phyloP scores from a whole-genome alignment of 2,888 invertebrate genomes.

The Monochamus alternatus region DNA sequence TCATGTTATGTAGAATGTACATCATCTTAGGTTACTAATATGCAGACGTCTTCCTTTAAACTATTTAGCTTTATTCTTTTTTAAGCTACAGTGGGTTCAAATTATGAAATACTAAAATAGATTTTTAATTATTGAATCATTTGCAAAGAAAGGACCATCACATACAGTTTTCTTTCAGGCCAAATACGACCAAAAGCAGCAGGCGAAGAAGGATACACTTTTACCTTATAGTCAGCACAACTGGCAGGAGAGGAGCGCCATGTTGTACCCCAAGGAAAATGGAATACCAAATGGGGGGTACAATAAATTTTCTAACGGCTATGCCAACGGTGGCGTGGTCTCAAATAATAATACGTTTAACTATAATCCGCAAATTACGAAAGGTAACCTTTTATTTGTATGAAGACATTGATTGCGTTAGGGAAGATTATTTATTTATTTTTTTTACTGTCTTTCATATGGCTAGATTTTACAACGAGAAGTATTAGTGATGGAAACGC shows the following conservation, averaged over 20 bases:
- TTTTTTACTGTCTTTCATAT: background rate
- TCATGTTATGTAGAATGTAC: too few relatives aligned
- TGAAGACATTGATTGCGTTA: constrained; percentile 40
- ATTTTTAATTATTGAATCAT: too few relatives aligned
- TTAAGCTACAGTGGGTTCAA: too few relatives aligned
- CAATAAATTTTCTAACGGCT: constrained; percentile 55
- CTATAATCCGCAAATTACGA: constrained; percentile 61
- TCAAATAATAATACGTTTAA: constrained; percentile 62
- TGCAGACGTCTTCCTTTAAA: too few relatives aligned
- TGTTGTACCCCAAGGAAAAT: constrained; percentile 72
- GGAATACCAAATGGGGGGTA: constrained; percentile 48
- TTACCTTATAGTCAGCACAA: constrained; percentile 73
- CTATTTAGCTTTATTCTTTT: too few relatives aligned
- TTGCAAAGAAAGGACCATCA: too few relatives aligned
- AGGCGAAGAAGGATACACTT: constrained; percentile 72
- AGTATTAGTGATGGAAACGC: background rate
- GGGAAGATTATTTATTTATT: constrained; percentile 33
- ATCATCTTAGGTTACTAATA: too few relatives aligned
- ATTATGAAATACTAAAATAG: too few relatives aligned
- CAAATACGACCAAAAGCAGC: constrained; percentile 79
- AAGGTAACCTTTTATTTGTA: constrained; percentile 66
- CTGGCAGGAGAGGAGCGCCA: constrained; percentile 75
- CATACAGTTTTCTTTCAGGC: constrained; percentile 71
- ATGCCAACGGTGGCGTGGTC: constrained; percentile 55
- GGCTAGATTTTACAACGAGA: background rate